A percentile compares a stretch with the other conserved stretches of the same genome.
phyloP scores from a whole-genome alignment of 2,888 invertebrate genomes.

The Andrena bucephala region DNA sequence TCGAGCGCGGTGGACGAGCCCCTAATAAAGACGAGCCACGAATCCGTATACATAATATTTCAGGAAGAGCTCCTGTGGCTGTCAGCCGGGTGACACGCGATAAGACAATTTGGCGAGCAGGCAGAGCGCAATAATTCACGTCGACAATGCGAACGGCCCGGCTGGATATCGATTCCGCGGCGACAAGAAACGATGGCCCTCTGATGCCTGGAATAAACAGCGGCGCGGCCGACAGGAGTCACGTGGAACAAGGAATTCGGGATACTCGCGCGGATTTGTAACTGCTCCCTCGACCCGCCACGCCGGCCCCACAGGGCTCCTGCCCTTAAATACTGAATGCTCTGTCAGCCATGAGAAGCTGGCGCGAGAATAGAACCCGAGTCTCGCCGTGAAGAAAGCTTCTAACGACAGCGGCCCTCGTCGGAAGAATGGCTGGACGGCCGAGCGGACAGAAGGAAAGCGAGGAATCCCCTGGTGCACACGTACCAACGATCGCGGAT shows the following conservation, averaged over 20 bases:
- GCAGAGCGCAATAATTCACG: slow-evolving; percentile 67
- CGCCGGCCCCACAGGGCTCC: slow-evolving; percentile 51
- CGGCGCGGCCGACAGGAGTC: slow-evolving; percentile 41
- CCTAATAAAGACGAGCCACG: slow-evolving; percentile 30
- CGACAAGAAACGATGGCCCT: slow-evolving; percentile 60
- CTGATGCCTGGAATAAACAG: slow-evolving; percentile 60
- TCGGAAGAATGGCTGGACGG: neutral
- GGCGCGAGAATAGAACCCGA: slow-evolving; percentile 50
- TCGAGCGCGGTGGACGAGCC: neutral
- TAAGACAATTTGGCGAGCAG: slow-evolving; percentile 68
- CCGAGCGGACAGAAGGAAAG: slow-evolving; percentile 1
- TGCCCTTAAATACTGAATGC: slow-evolving; percentile 79
- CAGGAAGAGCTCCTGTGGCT: slow-evolving; percentile 49
- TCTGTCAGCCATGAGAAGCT: slow-evolving; percentile 73
- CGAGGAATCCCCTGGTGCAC: slow-evolving; percentile 39
- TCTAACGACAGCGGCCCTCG: slow-evolving; percentile 47
- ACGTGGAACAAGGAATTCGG: slow-evolving; percentile 63
- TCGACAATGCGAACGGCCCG: slow-evolving; percentile 51
- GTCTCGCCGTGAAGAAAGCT: slow-evolving; percentile 40
- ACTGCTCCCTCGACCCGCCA: slow-evolving; percentile 47
- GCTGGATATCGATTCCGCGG: slow-evolving; percentile 63
- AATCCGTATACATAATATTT: slow-evolving; percentile 47
- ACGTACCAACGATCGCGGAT: slow-evolving; percentile 41
- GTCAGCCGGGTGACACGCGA: slow-evolving; percentile 64
- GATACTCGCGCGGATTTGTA: slow-evolving; percentile 72